Conservation (phyloP, 2,113 vertebrate genomes). For the Etia nguti region DNA sequence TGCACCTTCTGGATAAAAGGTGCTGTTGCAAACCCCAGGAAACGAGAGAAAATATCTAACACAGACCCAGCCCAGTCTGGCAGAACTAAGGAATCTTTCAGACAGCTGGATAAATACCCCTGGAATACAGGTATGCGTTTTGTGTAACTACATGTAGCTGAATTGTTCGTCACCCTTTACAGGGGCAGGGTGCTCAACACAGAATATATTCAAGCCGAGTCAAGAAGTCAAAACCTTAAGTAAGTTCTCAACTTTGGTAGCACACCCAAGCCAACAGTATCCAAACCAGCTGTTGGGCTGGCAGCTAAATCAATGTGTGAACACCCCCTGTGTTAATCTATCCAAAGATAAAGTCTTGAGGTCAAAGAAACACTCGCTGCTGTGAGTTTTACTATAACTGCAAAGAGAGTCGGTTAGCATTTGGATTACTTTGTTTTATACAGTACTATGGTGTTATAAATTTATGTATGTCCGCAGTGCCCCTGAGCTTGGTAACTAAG, state of each 20-base stretch:
- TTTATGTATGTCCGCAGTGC: not conserved
- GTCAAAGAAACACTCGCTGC: not conserved
- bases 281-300: not conserved
- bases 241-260: not conserved
- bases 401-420: not conserved
- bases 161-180: not conserved
- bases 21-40: not conserved
- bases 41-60: not conserved
- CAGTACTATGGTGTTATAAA: not conserved
- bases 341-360: not conserved
- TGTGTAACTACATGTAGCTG: not conserved
- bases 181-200: not conserved
- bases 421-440: not conserved
- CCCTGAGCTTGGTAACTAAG: not conserved
- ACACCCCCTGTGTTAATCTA: not conserved
- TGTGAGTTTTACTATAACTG: not conserved
- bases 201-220: not conserved
- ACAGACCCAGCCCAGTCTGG: not conserved
- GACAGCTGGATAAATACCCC: conserved; percentile 19
- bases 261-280: not conserved
- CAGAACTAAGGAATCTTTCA: not conserved
- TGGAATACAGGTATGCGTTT: conserved; percentile 5
- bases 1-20: not conserved
- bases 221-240: not conserved
- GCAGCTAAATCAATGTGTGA: not conserved